Percentiles rank a stretch among this genome's conserved stretches.
These are phyloP conservation scores for Lepidonotus clava DNA, from an alignment of 2,888 invertebrate species.

Conservation along the genomic window DNA sequence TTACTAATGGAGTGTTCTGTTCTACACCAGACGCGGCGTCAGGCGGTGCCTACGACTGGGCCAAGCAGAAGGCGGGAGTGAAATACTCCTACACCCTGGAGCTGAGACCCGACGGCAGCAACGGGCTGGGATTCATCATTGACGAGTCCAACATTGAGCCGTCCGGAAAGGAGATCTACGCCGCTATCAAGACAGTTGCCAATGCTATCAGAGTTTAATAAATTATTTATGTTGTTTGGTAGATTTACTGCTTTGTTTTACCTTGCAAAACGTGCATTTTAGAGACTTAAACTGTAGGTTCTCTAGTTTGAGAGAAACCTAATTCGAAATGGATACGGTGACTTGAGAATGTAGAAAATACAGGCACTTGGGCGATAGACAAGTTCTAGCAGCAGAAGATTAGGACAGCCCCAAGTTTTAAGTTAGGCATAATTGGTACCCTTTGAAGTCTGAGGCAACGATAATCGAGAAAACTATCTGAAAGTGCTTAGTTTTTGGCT, in stretches of 20 bases:
- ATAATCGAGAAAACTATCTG: no score
- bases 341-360: no score
- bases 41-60: constrained; percentile 49
- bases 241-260: background rate
- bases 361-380: no score
- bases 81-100: constrained; percentile 53
- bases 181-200: constrained; percentile 3
- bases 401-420: no score
- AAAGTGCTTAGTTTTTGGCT: no score
- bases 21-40: constrained; percentile 11
- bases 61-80: constrained; percentile 18
- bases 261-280: no score
- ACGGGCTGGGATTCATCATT: constrained; percentile 24
- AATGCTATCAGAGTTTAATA: background rate
- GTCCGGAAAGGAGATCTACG: constrained; percentile 22
- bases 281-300: no score
- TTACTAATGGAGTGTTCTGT: background rate
- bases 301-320: no score
- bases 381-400: no score
- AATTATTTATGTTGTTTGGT: background rate
- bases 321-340: no score
- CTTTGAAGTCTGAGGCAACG: no score
- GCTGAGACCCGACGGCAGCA: constrained; percentile 21
- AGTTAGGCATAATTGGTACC: no score
- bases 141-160: constrained; percentile 32